Percentiles rank a stretch among this genome's conserved stretches.
phyloP scores from a whole-genome alignment of 2,797 vertebrate species.

The Malacoraja senta region DNA sequence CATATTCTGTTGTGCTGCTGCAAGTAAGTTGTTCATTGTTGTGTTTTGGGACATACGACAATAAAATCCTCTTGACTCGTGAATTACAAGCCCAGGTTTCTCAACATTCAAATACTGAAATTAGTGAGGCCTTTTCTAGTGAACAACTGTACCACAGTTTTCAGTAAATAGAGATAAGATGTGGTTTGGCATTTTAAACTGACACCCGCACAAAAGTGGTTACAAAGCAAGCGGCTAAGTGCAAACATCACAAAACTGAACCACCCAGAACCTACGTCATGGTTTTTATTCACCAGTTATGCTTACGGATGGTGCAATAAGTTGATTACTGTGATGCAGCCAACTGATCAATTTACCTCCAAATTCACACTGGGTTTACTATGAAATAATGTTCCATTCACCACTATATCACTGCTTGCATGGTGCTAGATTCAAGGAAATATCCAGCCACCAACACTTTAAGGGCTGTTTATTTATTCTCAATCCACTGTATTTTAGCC shows the following conservation, averaged over 20 bases:
- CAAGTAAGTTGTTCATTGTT: too few relatives aligned
- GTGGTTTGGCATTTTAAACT: not conserved
- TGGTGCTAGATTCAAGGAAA: not conserved
- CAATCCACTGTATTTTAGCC: not conserved
- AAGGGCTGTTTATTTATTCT: not conserved
- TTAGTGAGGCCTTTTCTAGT: not conserved
- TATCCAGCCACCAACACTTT: not conserved
- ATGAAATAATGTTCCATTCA: not conserved
- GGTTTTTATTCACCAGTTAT: not conserved
- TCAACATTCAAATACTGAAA: not conserved
- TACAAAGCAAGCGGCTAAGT: not conserved
- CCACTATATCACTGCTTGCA: not conserved
- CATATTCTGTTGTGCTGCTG: too few relatives aligned
- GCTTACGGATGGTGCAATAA: not conserved
- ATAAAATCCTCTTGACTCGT: too few relatives aligned
- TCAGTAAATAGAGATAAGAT: not conserved
- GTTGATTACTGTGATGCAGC: not conserved
- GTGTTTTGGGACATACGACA: too few relatives aligned
- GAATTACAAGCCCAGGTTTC: not conserved
- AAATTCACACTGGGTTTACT: not conserved
- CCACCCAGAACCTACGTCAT: not conserved
- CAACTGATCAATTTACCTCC: not conserved
- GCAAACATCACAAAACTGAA: not conserved
- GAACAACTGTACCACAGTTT: not conserved
- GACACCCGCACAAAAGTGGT: not conserved